These are phyloP conservation scores for Hippoglossus stenolepis DNA, from an alignment of 2,113 vertebrate genomes.

Conservation along the genomic window DNA sequence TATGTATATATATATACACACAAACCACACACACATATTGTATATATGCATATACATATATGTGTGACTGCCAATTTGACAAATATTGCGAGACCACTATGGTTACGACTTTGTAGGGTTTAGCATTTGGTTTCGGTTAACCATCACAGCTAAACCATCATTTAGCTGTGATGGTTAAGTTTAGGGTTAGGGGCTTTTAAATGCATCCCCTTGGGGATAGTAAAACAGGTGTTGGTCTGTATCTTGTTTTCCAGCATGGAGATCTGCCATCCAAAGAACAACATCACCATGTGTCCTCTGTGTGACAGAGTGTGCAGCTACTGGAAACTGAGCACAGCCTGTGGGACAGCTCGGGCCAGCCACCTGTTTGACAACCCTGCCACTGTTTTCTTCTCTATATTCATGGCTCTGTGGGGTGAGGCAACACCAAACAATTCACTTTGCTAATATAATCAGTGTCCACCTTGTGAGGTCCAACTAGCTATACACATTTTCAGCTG, in stretches of 20 bases:
- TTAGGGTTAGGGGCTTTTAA: background rate
- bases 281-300: slow-evolving; percentile 97
- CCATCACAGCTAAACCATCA: too few species aligned
- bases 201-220: background rate
- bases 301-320: slow-evolving; percentile 96
- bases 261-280: slow-evolving; percentile 92
- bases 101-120: too few species aligned
- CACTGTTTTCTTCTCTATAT: slow-evolving; percentile 98
- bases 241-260: slow-evolving; percentile 89
- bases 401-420: slow-evolving; percentile 99
- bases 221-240: background rate
- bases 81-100: too few species aligned
- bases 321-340: slow-evolving; percentile 94
- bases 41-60: too few species aligned
- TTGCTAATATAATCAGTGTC: background rate
- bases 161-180: too few species aligned
- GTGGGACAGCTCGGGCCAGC: slow-evolving; percentile 93
- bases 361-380: slow-evolving; percentile 98
- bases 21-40: too few species aligned
- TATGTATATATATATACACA: too few species aligned
- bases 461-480: background rate
- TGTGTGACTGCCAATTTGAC: too few species aligned
- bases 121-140: too few species aligned
- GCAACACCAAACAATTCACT: background rate
- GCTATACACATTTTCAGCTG: background rate